Conservation (phyloP, 2,888 invertebrate genomes). For the Stenchaetothrips biformis region DNA sequence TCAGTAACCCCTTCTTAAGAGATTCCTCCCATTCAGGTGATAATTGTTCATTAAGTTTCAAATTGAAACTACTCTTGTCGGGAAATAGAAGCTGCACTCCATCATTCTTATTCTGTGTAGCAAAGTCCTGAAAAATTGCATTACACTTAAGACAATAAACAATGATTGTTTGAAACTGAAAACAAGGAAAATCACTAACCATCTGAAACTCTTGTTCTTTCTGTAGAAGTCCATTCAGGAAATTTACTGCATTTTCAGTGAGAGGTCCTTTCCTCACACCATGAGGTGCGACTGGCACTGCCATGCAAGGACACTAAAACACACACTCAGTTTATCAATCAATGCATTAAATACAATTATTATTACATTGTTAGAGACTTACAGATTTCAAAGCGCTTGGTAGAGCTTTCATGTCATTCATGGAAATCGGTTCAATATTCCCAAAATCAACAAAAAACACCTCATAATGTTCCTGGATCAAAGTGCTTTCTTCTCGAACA, state of each 20-base stretch:
- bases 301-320: background rate
- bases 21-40: background rate
- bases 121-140: background rate
- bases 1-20: background rate
- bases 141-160: background rate
- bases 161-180: background rate
- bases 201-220: background rate
- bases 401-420: background rate
- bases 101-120: background rate
- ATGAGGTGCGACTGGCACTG: background rate
- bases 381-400: background rate
- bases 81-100: background rate
- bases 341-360: background rate
- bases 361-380: background rate
- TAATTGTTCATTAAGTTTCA: background rate
- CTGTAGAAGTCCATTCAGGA: background rate
- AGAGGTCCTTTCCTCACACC: background rate
- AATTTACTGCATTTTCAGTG: background rate
- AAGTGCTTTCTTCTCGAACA: background rate
- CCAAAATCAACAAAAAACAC: background rate
- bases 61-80: background rate
- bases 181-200: background rate
- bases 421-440: background rate
- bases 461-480: background rate
- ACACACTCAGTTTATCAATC: background rate